phyloP scores from a whole-genome alignment of 2,797 vertebrate genomes.

The Martes flavigula region DNA sequence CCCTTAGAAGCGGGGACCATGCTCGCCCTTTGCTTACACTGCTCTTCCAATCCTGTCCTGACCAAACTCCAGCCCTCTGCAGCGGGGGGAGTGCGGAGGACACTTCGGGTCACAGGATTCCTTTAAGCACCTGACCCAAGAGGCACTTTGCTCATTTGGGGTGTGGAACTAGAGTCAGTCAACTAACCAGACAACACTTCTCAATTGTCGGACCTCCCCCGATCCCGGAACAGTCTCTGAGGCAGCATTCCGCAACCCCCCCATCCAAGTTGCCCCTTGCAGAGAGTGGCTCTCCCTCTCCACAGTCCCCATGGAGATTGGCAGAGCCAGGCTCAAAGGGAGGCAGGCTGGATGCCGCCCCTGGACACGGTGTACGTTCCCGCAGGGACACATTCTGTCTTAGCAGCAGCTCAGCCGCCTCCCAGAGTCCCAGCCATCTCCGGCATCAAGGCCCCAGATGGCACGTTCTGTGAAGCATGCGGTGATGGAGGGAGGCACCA shows the following conservation, averaged over 20 bases:
- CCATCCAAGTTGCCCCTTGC: not conserved
- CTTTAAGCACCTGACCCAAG: too few species aligned
- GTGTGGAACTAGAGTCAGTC: not conserved
- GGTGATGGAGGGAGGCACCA: constrained; percentile 33
- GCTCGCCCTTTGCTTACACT: not conserved
- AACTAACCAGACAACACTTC: not conserved
- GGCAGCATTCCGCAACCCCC: not conserved
- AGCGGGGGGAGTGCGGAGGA: too few species aligned
- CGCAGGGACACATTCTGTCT: constrained; percentile 74
- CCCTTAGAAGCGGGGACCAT: not conserved
- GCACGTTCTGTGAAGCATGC: constrained; percentile 46
- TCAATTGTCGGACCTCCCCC: too few species aligned
- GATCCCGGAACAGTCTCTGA: not conserved
- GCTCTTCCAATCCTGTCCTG: not conserved
- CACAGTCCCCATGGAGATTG: constrained; percentile 75
- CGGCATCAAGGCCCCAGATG: constrained; percentile 71
- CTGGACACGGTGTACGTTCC: constrained; percentile 62
- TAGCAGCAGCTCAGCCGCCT: constrained; percentile 55
- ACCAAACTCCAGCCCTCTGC: not conserved
- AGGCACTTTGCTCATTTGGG: not conserved
- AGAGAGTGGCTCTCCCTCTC: not conserved
- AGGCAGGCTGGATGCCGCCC: constrained; percentile 43
- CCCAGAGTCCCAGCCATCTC: constrained; percentile 61
- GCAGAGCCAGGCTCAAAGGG: constrained; percentile 36
- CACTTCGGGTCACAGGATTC: not conserved